A percentile compares a stretch with the other conserved stretches of the same genome.
phyloP scores from a whole-genome alignment of 2,113 vertebrate genomes.

The Recurvirostra avosetta region DNA sequence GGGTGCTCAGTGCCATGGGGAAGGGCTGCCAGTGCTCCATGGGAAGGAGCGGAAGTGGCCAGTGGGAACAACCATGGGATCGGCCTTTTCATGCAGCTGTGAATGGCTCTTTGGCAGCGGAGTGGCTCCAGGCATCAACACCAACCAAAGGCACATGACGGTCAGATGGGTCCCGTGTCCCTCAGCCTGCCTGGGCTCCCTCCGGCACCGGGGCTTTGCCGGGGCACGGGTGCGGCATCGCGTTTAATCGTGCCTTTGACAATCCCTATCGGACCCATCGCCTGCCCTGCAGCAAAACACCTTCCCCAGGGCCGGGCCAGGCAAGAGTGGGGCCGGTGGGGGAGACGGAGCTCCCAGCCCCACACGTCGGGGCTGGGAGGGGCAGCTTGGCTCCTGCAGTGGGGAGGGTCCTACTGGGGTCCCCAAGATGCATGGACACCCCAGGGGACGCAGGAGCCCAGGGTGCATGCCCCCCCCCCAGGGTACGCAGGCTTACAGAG shows the following conservation, averaged over 20 bases:
- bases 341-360: rapidly evolving
- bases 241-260: neutral
- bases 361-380: rapidly evolving
- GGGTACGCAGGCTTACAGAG: neutral
- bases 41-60: neutral
- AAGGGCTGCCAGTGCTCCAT: rapidly evolving
- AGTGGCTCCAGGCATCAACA: slow-evolving; percentile 34
- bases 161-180: neutral
- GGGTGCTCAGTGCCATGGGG: neutral
- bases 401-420: neutral
- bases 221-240: rapidly evolving
- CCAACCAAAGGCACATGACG: slow-evolving; percentile 23
- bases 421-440: rapidly evolving
- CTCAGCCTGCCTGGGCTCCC: neutral
- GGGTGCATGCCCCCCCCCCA: rapidly evolving
- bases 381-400: neutral
- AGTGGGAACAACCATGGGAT: neutral
- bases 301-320: neutral
- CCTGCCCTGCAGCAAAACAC: rapidly evolving
- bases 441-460: neutral
- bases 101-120: slow-evolving; percentile 20
- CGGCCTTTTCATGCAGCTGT: neutral
- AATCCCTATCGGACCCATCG: rapidly evolving
- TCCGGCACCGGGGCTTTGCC: neutral
- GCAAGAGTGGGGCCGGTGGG: too few relatives aligned